Evolutionary conservation across 2,888 invertebrate genomes (phyloP), one percentile per base, ranked within the genome.

Genomic region (Abrostola tripartita): DNA sequence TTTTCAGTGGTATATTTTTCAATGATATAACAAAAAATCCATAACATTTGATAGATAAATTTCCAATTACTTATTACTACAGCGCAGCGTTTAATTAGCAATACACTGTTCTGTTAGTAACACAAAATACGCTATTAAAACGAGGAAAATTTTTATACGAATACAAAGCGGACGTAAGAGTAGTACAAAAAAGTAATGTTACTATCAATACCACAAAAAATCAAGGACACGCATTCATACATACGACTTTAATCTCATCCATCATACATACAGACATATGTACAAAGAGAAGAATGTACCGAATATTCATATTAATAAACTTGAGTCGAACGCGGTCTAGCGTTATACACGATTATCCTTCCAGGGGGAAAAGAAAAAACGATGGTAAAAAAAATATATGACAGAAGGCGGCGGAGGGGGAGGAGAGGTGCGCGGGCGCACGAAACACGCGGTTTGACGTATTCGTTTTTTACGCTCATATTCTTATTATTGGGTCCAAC

Each of bases 401-500:
- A 88, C 85, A 88, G 87, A 84, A 85, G 84, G 83, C 86, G 81
- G 82, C 74, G 73, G 75, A 74, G 83, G 85, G 74, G 81, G 77
- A 79, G 77, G 73, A 69, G 77, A 71, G 84, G 83, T 81, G 83
- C 85, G 88, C 87, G 89, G 88, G 90, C 88, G 90, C 89, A 89
- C 89, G 91, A 90, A 86, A 85, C 88, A 82, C 85, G 83, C 84
- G 83, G 88, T 89, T 90, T 90, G 91, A 90, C 88, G 90, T 90
- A 88, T 88, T 90, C 91, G 89, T 95, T 92, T 94, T 92, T 92
- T 93, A 91, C 87, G 88, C 88, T 90, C 91, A 90, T 92, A 91
- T 92, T 92, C 90, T 91, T 93, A 93, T 94, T 93, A 92, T 93
- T 93, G 91, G 89, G 90, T 87, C 87, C 90, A 88, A 88, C 88